Evolutionary conservation across 1,140 invertebrate species (phyloP).

Genomic region (Hyles euphorbiae): DNA sequence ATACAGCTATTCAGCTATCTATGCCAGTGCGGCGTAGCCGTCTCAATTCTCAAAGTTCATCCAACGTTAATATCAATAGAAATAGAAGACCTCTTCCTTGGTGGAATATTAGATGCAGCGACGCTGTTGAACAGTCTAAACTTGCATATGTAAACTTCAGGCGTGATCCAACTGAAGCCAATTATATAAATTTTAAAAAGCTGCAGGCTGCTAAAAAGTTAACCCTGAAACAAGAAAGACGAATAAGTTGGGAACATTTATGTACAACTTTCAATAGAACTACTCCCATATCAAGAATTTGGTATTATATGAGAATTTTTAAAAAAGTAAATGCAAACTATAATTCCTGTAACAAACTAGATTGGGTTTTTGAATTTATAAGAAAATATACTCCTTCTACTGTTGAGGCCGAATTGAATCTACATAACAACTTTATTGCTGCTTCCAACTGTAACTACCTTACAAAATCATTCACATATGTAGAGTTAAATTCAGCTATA

Average conservation of each 20-base stretch:
- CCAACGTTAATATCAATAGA: too few species aligned
- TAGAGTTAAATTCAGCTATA: constrained; percentile 20
- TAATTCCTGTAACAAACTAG: background rate
- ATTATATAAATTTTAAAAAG: background rate
- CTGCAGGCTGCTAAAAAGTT: background rate
- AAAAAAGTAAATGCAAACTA: too few species aligned
- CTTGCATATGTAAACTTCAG: background rate
- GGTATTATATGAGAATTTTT: too few species aligned
- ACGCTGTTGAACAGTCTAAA: background rate
- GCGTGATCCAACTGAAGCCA: background rate
- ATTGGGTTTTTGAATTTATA: background rate
- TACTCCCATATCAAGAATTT: too few species aligned
- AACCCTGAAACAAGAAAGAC: background rate
- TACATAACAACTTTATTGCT: too few species aligned
- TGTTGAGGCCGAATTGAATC: background rate
- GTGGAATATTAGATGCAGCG: background rate
- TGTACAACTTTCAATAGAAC: too few species aligned
- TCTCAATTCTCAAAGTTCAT: too few species aligned
- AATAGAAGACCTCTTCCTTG: too few species aligned
- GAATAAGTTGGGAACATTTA: background rate
- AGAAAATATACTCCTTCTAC: background rate
- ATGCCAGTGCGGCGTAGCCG: too few species aligned
- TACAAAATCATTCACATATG: constrained; percentile 12
- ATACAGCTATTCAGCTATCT: too few species aligned
- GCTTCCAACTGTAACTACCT: background rate